Evolutionary conservation across 1,140 invertebrate species (phyloP).

Genomic region (Dysdera silvatica): DNA sequence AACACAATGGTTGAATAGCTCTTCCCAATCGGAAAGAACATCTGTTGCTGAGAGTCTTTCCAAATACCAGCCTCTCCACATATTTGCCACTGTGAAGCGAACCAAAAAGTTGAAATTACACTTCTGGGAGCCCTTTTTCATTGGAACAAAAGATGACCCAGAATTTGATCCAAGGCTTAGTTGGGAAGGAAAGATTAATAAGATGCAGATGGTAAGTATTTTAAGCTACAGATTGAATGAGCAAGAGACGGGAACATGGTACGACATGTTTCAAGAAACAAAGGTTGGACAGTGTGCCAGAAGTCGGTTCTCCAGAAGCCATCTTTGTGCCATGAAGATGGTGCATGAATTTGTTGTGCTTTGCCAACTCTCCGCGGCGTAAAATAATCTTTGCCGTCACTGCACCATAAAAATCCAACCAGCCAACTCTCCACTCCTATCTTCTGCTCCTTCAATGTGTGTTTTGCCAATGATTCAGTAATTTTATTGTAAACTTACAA

Average conservation of each 20-base stretch:
- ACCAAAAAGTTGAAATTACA: conserved; percentile 51
- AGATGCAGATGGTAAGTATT: conserved; percentile 70
- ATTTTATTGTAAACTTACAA: too few species aligned
- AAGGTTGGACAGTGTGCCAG: not conserved
- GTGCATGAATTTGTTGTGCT: too few species aligned
- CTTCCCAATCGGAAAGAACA: conserved; percentile 47
- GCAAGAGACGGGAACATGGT: too few species aligned
- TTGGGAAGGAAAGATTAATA: conserved; percentile 77
- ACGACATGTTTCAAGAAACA: too few species aligned
- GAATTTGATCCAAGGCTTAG: conserved; percentile 67
- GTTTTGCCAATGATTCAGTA: too few species aligned
- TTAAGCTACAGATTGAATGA: not conserved
- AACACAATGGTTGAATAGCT: conserved; percentile 30
- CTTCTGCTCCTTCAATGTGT: too few species aligned
- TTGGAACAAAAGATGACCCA: conserved; percentile 67
- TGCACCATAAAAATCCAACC: too few species aligned
- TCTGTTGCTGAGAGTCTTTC: conserved; percentile 76
- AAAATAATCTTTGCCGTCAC: too few species aligned
- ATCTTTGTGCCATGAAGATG: not conserved
- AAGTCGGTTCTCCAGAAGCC: not conserved
- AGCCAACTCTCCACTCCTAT: too few species aligned
- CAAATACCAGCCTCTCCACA: conserved; percentile 1
- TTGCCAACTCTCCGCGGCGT: too few species aligned
- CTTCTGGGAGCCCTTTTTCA: conserved; percentile 73
- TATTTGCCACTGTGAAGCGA: conserved; percentile 13